A percentile compares a stretch with the other conserved stretches of the same genome.
Evolutionary conservation across 1,140 invertebrate genomes (phyloP).

Genomic region (Papilio helenus): DNA sequence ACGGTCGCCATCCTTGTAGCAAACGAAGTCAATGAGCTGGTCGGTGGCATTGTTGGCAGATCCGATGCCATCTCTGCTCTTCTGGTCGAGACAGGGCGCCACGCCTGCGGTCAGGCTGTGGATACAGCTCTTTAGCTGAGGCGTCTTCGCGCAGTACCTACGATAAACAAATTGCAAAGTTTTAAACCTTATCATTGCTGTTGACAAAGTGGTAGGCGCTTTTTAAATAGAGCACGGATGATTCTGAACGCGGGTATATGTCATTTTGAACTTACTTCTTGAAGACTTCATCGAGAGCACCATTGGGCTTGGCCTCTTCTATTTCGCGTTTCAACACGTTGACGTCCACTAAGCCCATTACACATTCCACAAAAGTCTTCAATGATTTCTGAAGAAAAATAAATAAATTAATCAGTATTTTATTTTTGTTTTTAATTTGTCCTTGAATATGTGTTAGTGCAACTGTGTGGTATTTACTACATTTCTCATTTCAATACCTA

Average conservation of each 20-base stretch:
- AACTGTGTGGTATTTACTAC: background rate
- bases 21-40: constrained; percentile 87
- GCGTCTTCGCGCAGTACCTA: constrained; percentile 87
- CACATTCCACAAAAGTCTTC: constrained; percentile 67
- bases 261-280: constrained; percentile 70
- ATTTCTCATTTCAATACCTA: no score
- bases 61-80: constrained; percentile 82
- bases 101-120: constrained; percentile 83
- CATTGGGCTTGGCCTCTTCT: constrained; percentile 81
- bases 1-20: constrained; percentile 90
- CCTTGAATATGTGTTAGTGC: no score
- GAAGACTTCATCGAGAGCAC: constrained; percentile 80
- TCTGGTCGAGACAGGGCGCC: constrained; percentile 85
- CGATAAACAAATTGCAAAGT: background rate
- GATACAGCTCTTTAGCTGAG: constrained; percentile 85
- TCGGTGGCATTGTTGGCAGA: constrained; percentile 85
- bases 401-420: background rate
- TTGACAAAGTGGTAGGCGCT: background rate
- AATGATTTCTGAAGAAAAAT: constrained; percentile 66
- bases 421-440: background rate
- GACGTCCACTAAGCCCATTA: constrained; percentile 72
- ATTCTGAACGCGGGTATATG: no score
- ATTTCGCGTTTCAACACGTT: constrained; percentile 80
- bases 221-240: background rate
- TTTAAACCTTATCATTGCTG: background rate